Base-by-base conservation (phyloP, 2,888 invertebrate genomes). In the Craniophora ligustri region DNA sequence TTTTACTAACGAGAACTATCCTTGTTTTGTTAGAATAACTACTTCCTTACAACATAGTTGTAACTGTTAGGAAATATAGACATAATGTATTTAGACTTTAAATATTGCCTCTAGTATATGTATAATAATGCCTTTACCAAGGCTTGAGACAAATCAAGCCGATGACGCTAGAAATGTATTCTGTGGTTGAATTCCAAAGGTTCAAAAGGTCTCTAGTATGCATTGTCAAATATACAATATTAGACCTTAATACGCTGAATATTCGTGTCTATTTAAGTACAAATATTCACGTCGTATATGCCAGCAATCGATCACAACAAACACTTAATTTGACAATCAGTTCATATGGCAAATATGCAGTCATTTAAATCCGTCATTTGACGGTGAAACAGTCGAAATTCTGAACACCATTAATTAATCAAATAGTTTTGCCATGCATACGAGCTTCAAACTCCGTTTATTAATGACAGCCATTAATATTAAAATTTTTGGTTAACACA, bases 1-100 rank as follows among this genome's bases (percentile, higher is more conserved):
- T 77, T 72, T 67, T 46, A 56, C 70, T 72, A 75, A 78, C 61
- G 60, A 67, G 70, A 50, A 49, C 26, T 23, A 39, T 47, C 41
- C 47, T 62, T 31, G 57, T 62, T 67, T 60, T 44, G 13, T 5
- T 57, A n/a, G n/a, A n/a, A n/a, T n/a, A n/a, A 32, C 31, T 5
- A 32, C 31, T 39, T 11, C 32, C 13, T 19, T 41, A 8, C 32
- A n/a, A 10, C 13, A 10, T 19, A 19, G n/a, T 35, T 14, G 14
- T 3, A n/a, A n/a, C n/a, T n/a, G n/a, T n/a, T n/a, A n/a, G n/a
- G n/a, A n/a, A n/a, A n/a, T n/a, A n/a, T n/a, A n/a, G n/a, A n/a
- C n/a, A n/a, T n/a, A n/a, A n/a, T n/a, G n/a, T n/a, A n/a, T n/a
- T n/a, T n/a, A n/a, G n/a, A n/a, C n/a, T n/a, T n/a, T n/a, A n/a